A percentile compares a stretch with the other conserved stretches of the same genome.
Conservation (phyloP, 2,888 invertebrate species). For the Lottia scabra region DNA sequence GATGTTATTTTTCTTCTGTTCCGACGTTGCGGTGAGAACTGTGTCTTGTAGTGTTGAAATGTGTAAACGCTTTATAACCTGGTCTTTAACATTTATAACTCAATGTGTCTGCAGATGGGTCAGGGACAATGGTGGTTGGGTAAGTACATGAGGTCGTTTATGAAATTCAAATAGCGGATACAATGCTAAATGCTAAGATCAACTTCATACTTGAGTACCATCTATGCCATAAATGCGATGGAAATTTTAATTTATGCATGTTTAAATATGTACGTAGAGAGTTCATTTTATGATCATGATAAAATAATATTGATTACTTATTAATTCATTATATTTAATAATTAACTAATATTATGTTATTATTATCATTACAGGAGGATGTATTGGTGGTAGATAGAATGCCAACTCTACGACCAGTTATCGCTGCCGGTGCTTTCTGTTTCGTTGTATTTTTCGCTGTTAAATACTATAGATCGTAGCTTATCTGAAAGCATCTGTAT, state of each 20-base stretch:
- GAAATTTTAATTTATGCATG: no score
- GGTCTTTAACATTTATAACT: slow-evolving; percentile 60
- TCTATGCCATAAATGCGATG: no score
- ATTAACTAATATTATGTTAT: no score
- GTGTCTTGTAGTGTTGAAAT: slow-evolving; percentile 39
- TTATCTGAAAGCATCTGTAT: no score
- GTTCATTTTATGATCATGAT: no score
- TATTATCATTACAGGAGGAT: not conserved
- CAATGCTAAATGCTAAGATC: not conserved
- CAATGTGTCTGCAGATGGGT: slow-evolving; percentile 61
- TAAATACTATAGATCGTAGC: not conserved
- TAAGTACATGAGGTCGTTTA: slow-evolving; percentile 29
- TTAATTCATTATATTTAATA: no score
- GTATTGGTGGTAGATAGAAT: not conserved
- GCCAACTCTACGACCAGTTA: not conserved
- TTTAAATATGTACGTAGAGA: no score
- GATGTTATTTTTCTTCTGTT: slow-evolving; percentile 66
- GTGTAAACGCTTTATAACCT: slow-evolving; percentile 48
- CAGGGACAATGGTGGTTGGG: slow-evolving; percentile 64
- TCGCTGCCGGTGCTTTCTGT: not conserved
- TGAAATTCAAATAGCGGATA: not conserved
- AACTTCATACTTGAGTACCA: not conserved
- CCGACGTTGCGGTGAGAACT: slow-evolving; percentile 61
- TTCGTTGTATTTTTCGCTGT: not conserved
- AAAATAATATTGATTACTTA: no score